Evolutionary conservation across 2,113 vertebrate species (phyloP).

Genomic region (Notothenia coriiceps): DNA sequence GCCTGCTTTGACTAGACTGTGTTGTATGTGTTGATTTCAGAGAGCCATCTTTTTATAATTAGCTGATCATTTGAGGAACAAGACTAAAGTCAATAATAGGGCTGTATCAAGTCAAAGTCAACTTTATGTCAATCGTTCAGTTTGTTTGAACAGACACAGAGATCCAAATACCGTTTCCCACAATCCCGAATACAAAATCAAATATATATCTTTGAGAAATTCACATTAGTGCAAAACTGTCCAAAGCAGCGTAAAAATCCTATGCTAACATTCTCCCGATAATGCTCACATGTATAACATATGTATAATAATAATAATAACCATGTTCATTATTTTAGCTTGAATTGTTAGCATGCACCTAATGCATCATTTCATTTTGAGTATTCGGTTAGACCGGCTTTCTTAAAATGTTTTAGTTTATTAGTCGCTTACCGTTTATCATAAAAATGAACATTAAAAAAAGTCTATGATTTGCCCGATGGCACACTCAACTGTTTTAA

Average conservation of each 20-base stretch:
- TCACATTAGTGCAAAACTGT: too few species aligned
- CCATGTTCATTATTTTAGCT: background rate
- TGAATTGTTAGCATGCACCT: background rate
- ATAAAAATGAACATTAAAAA: background rate
- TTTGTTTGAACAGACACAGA: too few species aligned
- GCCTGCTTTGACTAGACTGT: conserved; percentile 1
- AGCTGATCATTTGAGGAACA: background rate
- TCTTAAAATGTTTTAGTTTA: background rate
- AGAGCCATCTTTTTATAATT: background rate
- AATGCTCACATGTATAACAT: background rate
- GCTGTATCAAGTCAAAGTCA: too few species aligned
- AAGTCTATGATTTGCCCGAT: background rate
- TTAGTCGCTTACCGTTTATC: background rate
- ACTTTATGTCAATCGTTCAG: too few species aligned
- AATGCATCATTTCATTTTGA: background rate
- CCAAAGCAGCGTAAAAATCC: too few species aligned
- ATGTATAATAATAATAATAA: background rate
- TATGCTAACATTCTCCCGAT: background rate
- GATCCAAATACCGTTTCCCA: too few species aligned
- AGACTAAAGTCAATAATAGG: too few species aligned
- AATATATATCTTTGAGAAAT: too few species aligned
- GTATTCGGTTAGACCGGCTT: too few species aligned
- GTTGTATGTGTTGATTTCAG: background rate
- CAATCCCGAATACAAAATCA: too few species aligned
- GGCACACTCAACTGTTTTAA: background rate